A percentile compares a stretch with the other conserved stretches of the same genome.
Evolutionary conservation across 2,797 vertebrate species (phyloP).

Genomic region (Danio aesculapii): DNA sequence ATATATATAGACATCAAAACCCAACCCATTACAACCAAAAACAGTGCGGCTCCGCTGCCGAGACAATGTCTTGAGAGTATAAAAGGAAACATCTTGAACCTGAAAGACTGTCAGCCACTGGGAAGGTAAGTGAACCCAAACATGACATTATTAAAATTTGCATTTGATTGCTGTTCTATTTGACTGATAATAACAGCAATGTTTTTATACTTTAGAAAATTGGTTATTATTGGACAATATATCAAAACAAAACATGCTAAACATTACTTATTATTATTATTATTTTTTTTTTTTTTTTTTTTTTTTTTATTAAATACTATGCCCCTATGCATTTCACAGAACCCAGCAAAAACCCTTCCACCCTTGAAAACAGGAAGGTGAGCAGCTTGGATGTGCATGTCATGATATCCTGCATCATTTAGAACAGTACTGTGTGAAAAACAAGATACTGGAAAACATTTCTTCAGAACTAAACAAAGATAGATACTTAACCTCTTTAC

Average conservation of each 20-base stretch:
- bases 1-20: conserved; percentile 16
- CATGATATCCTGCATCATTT: not conserved
- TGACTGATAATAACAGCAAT: not conserved
- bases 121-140: conserved; percentile 30
- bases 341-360: not conserved
- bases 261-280: too few relatives aligned
- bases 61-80: conserved; percentile 38
- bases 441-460: not conserved
- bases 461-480: not conserved
- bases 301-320: not conserved
- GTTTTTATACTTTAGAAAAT: not conserved
- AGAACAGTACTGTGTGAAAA: not conserved
- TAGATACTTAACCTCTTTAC: not conserved
- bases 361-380: not conserved
- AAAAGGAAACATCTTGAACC: conserved; percentile 29
- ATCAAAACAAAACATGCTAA: not conserved
- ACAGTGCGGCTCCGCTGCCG: conserved; percentile 14
- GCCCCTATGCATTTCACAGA: not conserved
- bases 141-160: not conserved
- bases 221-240: not conserved
- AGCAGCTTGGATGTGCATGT: not conserved
- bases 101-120: conserved; percentile 28
- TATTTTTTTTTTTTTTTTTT: too few relatives aligned
- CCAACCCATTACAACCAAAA: conserved; percentile 45
- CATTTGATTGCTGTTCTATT: not conserved